Conservation (phyloP, 2,797 vertebrate genomes). For the Smutsia temminckii region DNA sequence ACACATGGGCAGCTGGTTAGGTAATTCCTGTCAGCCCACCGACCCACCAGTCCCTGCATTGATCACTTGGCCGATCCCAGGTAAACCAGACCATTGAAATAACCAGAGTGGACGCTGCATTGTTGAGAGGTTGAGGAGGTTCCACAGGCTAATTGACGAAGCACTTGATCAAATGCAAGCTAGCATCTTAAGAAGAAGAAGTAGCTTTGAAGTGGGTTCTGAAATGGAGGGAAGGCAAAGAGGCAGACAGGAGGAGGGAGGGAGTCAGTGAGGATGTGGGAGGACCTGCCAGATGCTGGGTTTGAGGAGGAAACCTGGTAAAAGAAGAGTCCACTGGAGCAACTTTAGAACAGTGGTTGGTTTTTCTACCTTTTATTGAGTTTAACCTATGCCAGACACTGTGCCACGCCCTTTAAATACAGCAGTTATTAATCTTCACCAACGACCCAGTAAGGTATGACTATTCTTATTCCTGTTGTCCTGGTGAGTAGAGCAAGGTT, state of each 20-base stretch:
- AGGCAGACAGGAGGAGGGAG: neutral
- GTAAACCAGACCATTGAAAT: neutral
- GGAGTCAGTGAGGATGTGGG: neutral
- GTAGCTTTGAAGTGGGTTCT: constrained; percentile 23
- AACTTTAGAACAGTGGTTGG: neutral
- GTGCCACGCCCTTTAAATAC: neutral
- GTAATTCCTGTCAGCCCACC: neutral
- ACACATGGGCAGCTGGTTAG: neutral
- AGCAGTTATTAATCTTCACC: neutral
- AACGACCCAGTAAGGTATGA: neutral
- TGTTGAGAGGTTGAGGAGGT: neutral
- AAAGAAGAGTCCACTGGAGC: neutral
- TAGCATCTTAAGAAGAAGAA: neutral
- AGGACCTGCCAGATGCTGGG: neutral
- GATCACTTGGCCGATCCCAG: neutral
- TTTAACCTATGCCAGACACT: neutral
- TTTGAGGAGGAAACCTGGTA: neutral
- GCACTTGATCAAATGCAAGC: neutral
- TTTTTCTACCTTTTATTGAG: neutral
- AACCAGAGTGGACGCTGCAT: neutral
- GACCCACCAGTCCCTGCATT: neutral
- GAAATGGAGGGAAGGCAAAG: neutral
- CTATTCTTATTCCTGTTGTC: neutral
- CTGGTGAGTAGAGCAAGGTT: neutral
- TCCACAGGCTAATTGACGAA: neutral